Evolutionary conservation across 2,797 vertebrate species (phyloP).

Genomic region (Microctenopoma steveboyesi): DNA sequence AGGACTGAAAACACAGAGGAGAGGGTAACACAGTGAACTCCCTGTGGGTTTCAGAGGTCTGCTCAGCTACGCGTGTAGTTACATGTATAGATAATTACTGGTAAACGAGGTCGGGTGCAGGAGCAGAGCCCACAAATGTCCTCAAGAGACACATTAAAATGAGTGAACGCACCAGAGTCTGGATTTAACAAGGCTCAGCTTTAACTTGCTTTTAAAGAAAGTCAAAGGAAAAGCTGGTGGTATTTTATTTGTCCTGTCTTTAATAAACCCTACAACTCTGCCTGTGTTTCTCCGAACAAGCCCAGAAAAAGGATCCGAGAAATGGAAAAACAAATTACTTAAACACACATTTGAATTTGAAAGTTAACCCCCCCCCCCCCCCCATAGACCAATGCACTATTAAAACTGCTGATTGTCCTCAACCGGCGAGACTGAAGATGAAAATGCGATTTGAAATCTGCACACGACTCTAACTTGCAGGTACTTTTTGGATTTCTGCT

Average conservation of each 20-base stretch:
- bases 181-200: no score
- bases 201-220: no score
- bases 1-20: slow-evolving; percentile 16
- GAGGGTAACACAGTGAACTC: slow-evolving; percentile 11
- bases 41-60: neutral
- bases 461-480: slow-evolving; percentile 1
- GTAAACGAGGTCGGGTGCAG: neutral
- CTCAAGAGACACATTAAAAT: slow-evolving; percentile 4
- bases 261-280: no score
- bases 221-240: no score
- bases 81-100: slow-evolving; percentile 24
- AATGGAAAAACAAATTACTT: no score
- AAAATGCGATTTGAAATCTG: neutral
- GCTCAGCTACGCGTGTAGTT: slow-evolving; percentile 13
- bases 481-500: slow-evolving; percentile 12
- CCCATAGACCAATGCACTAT: no score
- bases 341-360: no score
- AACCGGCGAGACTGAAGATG: neutral
- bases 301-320: no score
- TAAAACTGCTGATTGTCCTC: neutral
- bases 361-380: no score
- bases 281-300: no score
- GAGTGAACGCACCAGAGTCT: neutral
- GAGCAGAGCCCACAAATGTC: neutral
- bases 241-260: neutral